Base-by-base conservation (phyloP, 2,888 invertebrate genomes). In the Orchesellides sinensis region DNA sequence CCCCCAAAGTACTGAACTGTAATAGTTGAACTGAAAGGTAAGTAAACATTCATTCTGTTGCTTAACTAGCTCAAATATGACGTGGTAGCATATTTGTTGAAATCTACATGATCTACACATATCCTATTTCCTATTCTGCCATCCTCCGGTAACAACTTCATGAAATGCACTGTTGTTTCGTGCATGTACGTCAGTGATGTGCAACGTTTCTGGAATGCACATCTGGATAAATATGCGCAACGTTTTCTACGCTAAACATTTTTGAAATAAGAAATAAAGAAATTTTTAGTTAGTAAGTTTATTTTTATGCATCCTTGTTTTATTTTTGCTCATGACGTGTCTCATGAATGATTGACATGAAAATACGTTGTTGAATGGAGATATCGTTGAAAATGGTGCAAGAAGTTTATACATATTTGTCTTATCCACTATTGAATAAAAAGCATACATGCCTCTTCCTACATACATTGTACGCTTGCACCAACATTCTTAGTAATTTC, bases 261-360 rank as follows among this genome's bases (percentile, higher is more conserved):
- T 65, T 19, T 65, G 4, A 65, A 35, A 21, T 52, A 32, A 59
- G 29, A 59, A 59, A 59, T 54, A 54, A 54, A 54, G 23, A 56
- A 56, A 29, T 59, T 21, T 32, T 59, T 32, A 19, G 52, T 21
- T 17, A n/a, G 40, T 65, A 23, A 14, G 17, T 5, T 45, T 65
- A 45, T 65, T 65, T 65, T 40, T 65, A 21, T 65, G 65, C 65
- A 45, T 65, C 45, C 40, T 40, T 65, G 45, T 65, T 65, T 65
- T 65, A 59, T 59, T 59, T 59, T 59, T 59, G 19, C n/a, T n/a
- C 59, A 59, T 59, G 59, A 59, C 59, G 59, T 59, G 59, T 19
- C 19, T 5, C 5, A 35, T 35, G 14, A n/a, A 5, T 49, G n/a
- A 17, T n/a, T 49, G 49, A 17, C 10, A 49, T n/a, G 35, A 35